A percentile compares a stretch with the other conserved stretches of the same genome.
These are phyloP conservation scores for Arothron firmamentum DNA, from an alignment of 2,113 vertebrate species.

Conservation along the genomic window DNA sequence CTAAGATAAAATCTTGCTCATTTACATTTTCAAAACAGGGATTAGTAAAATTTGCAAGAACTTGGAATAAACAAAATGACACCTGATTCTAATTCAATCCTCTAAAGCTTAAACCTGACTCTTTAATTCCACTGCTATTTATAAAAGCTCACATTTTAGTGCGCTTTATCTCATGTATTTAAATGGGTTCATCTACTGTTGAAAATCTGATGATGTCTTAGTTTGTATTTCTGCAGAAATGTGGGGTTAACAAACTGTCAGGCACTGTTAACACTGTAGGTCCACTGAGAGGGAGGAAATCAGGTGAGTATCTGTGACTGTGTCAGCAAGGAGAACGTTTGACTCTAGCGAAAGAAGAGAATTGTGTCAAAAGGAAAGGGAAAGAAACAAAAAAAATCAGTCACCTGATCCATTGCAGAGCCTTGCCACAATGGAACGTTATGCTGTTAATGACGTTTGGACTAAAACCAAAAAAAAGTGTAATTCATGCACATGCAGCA, in stretches of 20 bases:
- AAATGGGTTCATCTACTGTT: no score
- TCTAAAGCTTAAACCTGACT: no score
- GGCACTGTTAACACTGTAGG: no score
- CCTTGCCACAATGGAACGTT: conserved; percentile 54
- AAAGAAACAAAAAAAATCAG: conserved; percentile 22
- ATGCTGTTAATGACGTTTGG: conserved; percentile 55
- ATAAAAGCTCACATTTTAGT: no score
- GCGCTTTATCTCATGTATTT: no score
- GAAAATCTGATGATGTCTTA: no score
- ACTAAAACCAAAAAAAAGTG: conserved; percentile 38
- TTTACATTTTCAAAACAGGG: no score
- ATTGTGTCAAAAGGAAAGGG: conserved; percentile 7
- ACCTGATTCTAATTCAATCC: no score
- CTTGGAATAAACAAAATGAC: no score
- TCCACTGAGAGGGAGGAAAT: conserved; percentile 19
- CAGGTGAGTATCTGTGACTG: neutral
- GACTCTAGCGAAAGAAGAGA: conserved; percentile 13
- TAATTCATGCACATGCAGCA: conserved; percentile 57
- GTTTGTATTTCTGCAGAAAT: neutral
- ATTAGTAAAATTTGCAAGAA: no score
- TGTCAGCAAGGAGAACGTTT: neutral
- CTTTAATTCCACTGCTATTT: no score
- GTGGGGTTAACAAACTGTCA: neutral
- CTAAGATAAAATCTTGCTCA: no score
- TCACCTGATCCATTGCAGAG: conserved; percentile 61